A percentile compares a stretch with the other conserved stretches of the same genome.
Conservation (phyloP, 1,140 invertebrate species). For the Aphaenogaster rudis region DNA sequence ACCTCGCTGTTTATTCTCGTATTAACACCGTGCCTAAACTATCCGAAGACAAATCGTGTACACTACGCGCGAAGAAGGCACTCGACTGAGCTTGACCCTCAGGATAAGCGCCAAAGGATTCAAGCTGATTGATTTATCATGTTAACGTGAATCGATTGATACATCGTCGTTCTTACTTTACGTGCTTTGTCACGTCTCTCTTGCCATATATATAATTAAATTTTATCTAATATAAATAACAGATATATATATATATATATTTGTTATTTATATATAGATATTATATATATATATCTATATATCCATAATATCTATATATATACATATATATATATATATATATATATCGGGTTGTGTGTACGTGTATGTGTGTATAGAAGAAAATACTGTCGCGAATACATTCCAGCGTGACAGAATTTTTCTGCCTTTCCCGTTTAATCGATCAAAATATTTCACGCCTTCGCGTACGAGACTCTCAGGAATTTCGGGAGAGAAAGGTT, state of each 20-base stretch:
- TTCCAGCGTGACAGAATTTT: background rate
- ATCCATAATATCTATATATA: too few species aligned
- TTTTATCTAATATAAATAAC: background rate
- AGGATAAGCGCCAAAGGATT: slow-evolving; percentile 57
- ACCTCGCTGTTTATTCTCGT: slow-evolving; percentile 79
- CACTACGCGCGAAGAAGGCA: slow-evolving; percentile 67
- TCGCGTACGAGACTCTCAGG: slow-evolving; percentile 34
- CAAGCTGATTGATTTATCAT: slow-evolving; percentile 54
- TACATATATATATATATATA: too few species aligned
- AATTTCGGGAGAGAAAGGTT: slow-evolving; percentile 66
- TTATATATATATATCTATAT: too few species aligned
- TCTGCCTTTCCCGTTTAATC: slow-evolving; percentile 17
- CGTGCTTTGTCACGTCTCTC: background rate
- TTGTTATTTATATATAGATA: too few species aligned
- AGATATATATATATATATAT: too few species aligned
- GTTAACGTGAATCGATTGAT: slow-evolving; percentile 1
- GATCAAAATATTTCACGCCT: slow-evolving; percentile 47
- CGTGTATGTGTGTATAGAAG: background rate
- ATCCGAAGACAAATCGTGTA: slow-evolving; percentile 78
- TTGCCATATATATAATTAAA: background rate
- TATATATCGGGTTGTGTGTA: background rate
- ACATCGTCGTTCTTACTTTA: background rate
- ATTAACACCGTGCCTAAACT: slow-evolving; percentile 79
- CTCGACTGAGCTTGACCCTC: slow-evolving; percentile 65
- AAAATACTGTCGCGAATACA: background rate